phyloP scores from a whole-genome alignment of 2,113 vertebrate species.

The Motacilla tschutschensis region DNA sequence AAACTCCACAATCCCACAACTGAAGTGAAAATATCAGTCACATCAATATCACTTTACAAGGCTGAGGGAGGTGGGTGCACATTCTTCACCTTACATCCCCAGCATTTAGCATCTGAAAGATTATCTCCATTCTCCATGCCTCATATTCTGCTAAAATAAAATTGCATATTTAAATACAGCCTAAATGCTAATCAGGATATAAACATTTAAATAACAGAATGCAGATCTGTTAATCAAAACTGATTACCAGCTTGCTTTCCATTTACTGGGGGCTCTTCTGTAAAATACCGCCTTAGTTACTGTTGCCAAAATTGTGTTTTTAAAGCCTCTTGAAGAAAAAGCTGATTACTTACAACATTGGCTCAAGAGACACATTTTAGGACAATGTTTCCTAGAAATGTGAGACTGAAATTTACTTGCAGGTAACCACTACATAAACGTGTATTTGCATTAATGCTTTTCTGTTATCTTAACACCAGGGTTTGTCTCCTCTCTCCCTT shows the following conservation, averaged over 20 bases:
- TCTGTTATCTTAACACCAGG: neutral
- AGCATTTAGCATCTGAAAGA: neutral
- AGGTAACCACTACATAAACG: neutral
- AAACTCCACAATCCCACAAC: neutral
- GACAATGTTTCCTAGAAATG: conserved; percentile 11
- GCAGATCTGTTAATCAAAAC: conserved; percentile 32
- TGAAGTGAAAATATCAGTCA: neutral
- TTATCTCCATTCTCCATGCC: neutral
- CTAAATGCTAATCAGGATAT: neutral
- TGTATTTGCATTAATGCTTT: neutral
- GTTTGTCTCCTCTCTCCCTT: neutral
- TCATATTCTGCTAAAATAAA: neutral
- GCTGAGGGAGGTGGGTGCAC: neutral
- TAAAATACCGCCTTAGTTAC: neutral
- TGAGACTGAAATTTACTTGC: neutral
- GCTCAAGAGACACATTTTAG: conserved; percentile 17
- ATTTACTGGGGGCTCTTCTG: conserved; percentile 11
- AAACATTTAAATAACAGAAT: conserved; percentile 33
- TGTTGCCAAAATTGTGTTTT: conserved; percentile 45
- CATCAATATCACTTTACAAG: neutral
- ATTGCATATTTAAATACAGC: neutral
- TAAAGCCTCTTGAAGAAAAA: conserved; percentile 36
- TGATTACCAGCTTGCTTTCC: conserved; percentile 20
- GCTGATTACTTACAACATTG: neutral
- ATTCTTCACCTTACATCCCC: neutral